These are phyloP conservation scores for Drosophila mayri DNA, from an alignment of 1,140 invertebrate genomes.

Conservation along the genomic window DNA sequence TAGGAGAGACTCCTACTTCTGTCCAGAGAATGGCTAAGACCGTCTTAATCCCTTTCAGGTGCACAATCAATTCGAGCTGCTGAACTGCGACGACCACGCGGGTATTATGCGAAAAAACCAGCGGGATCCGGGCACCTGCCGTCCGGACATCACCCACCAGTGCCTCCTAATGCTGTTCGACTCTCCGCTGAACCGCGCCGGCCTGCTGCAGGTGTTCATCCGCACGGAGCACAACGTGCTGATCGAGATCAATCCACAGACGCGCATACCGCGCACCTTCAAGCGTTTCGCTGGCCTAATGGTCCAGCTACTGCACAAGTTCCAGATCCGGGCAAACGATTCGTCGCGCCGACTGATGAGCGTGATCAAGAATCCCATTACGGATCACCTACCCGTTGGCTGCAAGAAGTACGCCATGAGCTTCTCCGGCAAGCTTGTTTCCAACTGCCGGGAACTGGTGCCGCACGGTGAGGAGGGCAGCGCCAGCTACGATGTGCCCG, in stretches of 20 bases:
- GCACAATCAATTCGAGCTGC: slow-evolving; percentile 94
- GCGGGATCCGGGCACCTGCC: slow-evolving; percentile 92
- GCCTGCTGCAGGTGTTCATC: slow-evolving; percentile 96
- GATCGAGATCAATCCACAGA: slow-evolving; percentile 99
- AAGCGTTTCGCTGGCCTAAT: slow-evolving; percentile 99
- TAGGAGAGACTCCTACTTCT: slow-evolving; percentile 81
- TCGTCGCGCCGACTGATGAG: slow-evolving; percentile 96
- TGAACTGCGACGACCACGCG: slow-evolving; percentile 97
- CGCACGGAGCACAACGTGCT: slow-evolving; percentile 98
- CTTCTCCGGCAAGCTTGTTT: slow-evolving; percentile 92
- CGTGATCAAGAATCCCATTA: slow-evolving; percentile 99
- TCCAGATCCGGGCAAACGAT: slow-evolving; percentile 95
- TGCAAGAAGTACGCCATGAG: slow-evolving; percentile 96
- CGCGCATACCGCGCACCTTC: slow-evolving; percentile 98
- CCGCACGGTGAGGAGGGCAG: slow-evolving; percentile 85
- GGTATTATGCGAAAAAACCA: slow-evolving; percentile 94
- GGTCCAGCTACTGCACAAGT: slow-evolving; percentile 98
- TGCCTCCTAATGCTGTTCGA: slow-evolving; percentile 98
- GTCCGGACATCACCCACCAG: slow-evolving; percentile 98
- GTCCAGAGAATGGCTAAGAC: not conserved
- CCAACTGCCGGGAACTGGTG: slow-evolving; percentile 93
- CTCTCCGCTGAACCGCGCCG: slow-evolving; percentile 96
- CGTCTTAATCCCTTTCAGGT: slow-evolving; percentile 86
- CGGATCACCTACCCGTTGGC: slow-evolving; percentile 97
- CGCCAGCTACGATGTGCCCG: slow-evolving; percentile 89